Percentiles rank a stretch among this genome's conserved stretches.
These are phyloP conservation scores for Tenthredo amoena DNA, from an alignment of 2,888 invertebrate species.

Conservation along the genomic window DNA sequence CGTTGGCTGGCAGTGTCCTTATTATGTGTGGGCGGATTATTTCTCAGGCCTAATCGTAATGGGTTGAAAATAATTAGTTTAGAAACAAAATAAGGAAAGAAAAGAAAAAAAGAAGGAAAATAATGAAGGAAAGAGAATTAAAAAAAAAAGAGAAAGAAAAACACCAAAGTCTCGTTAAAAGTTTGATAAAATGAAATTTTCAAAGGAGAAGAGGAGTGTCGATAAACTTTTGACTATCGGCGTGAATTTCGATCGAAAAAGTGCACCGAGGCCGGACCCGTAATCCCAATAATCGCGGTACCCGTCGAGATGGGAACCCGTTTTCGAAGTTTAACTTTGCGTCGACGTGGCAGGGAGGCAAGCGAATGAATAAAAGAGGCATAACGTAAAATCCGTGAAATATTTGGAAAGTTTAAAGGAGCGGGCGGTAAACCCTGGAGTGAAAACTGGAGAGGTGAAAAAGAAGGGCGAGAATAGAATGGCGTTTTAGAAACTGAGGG, in stretches of 20 bases:
- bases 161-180: constrained; percentile 16
- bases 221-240: neutral
- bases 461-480: neutral
- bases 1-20: neutral
- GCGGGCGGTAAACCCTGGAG: constrained; percentile 35
- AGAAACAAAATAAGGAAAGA: neutral
- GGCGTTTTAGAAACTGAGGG: neutral
- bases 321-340: constrained; percentile 5
- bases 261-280: neutral
- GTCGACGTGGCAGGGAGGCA: neutral
- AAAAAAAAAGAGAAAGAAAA: neutral
- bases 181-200: neutral
- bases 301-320: neutral
- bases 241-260: neutral
- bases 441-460: constrained; percentile 20
- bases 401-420: constrained; percentile 59
- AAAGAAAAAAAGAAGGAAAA: neutral
- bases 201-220: neutral
- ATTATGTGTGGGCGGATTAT: neutral
- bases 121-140: neutral
- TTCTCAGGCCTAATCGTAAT: neutral
- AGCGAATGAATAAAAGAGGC: constrained; percentile 44
- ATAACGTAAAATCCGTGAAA: constrained; percentile 64
- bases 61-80: neutral
- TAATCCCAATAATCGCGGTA: neutral